These are phyloP conservation scores for Nemurella pictetii DNA, from an alignment of 2,888 invertebrate species.

Conservation along the genomic window DNA sequence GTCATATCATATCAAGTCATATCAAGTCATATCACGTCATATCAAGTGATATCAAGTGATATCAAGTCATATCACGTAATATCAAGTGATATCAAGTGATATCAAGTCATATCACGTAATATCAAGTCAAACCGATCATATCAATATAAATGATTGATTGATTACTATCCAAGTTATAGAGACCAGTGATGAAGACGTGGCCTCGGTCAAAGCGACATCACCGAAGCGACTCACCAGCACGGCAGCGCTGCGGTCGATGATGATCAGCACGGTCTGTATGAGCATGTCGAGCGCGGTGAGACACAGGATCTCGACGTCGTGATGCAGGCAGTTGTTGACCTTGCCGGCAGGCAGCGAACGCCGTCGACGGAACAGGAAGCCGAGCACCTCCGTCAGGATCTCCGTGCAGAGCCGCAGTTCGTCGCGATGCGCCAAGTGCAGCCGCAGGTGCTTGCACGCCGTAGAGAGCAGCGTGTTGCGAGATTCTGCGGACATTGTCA, in stretches of 20 bases:
- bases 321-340: slow-evolving; percentile 66
- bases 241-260: slow-evolving; percentile 75
- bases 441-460: slow-evolving; percentile 81
- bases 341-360: slow-evolving; percentile 51
- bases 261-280: slow-evolving; percentile 80
- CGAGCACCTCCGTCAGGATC: slow-evolving; percentile 83
- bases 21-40: too few relatives aligned
- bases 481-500: slow-evolving; percentile 80
- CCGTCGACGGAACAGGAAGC: slow-evolving; percentile 61
- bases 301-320: slow-evolving; percentile 82
- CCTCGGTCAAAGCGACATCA: neutral
- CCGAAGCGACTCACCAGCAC: slow-evolving; percentile 59
- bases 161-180: neutral
- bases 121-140: too few relatives aligned
- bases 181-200: neutral
- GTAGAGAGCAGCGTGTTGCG: slow-evolving; percentile 80
- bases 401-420: slow-evolving; percentile 83
- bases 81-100: too few relatives aligned
- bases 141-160: too few relatives aligned
- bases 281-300: slow-evolving; percentile 80
- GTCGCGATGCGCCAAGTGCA: slow-evolving; percentile 78
- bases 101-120: too few relatives aligned
- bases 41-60: too few relatives aligned
- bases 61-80: too few relatives aligned
- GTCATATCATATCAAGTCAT: too few relatives aligned